Percentiles rank a stretch among this genome's conserved stretches.
phyloP scores from a whole-genome alignment of 92 coral and sea anemone genomes.

The Ricordea florida region DNA sequence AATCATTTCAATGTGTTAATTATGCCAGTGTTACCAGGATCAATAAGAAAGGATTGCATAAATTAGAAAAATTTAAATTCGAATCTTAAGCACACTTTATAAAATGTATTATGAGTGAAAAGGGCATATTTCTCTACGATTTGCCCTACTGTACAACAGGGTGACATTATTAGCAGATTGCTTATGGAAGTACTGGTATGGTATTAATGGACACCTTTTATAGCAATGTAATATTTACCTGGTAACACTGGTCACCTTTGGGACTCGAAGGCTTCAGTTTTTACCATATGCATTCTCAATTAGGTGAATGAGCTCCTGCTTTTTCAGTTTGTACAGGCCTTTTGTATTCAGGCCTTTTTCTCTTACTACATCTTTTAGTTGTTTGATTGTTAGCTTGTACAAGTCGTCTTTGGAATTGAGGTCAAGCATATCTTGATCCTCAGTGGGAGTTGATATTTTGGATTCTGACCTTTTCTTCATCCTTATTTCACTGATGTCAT shows the following conservation, averaged over 20 bases:
- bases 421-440: not conserved
- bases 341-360: slow-evolving; percentile 49
- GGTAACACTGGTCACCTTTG: too few species aligned
- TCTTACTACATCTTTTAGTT: slow-evolving; percentile 35
- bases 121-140: too few species aligned
- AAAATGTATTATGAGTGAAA: too few species aligned
- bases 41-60: not conserved
- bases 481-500: slow-evolving; percentile 22
- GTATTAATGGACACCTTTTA: too few species aligned
- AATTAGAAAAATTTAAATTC: not conserved
- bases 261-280: too few species aligned
- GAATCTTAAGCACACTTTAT: too few species aligned
- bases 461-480: not conserved
- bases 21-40: too few species aligned
- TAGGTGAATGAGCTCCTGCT: slow-evolving; percentile 44
- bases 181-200: too few species aligned
- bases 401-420: slow-evolving; percentile 15
- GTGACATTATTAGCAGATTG: too few species aligned
- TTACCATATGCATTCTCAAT: not conserved
- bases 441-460: not conserved
- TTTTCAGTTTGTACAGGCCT: slow-evolving; percentile 65
- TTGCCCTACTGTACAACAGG: too few species aligned
- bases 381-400: slow-evolving; percentile 33
- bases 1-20: too few species aligned
- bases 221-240: too few species aligned